Conservation (phyloP, 2,888 invertebrate species). For the Caenorhabditis sulstoni region DNA sequence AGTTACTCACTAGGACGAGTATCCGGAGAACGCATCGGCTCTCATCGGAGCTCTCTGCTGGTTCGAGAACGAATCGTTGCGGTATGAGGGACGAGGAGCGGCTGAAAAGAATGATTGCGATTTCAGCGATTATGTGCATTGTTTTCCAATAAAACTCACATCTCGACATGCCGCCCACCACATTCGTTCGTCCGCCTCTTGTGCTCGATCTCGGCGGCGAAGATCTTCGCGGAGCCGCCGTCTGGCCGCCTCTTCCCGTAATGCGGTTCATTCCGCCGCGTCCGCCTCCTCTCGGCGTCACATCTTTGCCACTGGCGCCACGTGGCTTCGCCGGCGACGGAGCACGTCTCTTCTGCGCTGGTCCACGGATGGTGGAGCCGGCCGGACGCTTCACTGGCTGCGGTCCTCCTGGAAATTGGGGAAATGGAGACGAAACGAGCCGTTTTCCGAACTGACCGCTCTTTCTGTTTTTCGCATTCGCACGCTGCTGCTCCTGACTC, state of each 20-base stretch:
- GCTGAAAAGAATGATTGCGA: slow-evolving; percentile 24
- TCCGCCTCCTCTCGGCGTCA: slow-evolving; percentile 11
- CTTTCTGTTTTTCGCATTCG: slow-evolving; percentile 9
- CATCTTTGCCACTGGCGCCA: not conserved
- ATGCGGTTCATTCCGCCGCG: slow-evolving; percentile 25
- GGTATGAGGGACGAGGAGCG: slow-evolving; percentile 16
- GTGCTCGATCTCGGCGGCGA: slow-evolving; percentile 15
- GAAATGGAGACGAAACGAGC: no score
- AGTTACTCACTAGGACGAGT: slow-evolving; percentile 39
- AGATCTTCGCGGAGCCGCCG: not conserved
- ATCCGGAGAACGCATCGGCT: slow-evolving; percentile 27
- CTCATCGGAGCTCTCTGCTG: slow-evolving; percentile 19
- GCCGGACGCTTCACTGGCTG: slow-evolving; percentile 39
- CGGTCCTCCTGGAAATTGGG: no score
- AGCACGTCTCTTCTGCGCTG: slow-evolving; percentile 33
- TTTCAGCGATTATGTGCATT: not conserved
- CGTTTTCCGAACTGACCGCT: not conserved
- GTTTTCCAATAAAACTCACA: not conserved
- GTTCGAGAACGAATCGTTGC: slow-evolving; percentile 26
- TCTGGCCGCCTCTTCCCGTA: slow-evolving; percentile 20
- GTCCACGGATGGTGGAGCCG: slow-evolving; percentile 54
- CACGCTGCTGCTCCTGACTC: slow-evolving; percentile 31
- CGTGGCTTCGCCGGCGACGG: slow-evolving; percentile 29
- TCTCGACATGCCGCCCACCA: slow-evolving; percentile 1
- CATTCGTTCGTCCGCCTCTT: slow-evolving; percentile 26